A percentile compares a stretch with the other conserved stretches of the same genome.
These are phyloP conservation scores for Pteronura brasiliensis DNA, from an alignment of 2,113 vertebrate species.

Conservation along the genomic window DNA sequence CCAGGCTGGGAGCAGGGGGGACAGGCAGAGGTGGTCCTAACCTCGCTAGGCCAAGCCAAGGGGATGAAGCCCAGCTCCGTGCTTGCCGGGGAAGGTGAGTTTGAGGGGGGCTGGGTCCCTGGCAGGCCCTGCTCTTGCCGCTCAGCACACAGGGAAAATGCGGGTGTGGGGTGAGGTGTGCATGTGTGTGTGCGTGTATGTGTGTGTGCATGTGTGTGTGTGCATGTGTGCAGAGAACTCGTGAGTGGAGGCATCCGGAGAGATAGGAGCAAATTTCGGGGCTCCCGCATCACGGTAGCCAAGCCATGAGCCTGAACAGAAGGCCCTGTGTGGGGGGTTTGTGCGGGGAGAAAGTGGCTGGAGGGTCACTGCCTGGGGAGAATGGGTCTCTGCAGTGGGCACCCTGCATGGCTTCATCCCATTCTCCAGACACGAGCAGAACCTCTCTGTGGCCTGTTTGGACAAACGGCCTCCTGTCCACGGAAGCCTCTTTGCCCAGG, in stretches of 20 bases:
- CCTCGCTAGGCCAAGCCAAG: background rate
- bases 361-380: background rate
- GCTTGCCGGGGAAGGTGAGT: too few species aligned
- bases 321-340: background rate
- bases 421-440: background rate
- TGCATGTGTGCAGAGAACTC: background rate
- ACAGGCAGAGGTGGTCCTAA: background rate
- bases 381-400: background rate
- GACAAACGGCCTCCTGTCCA: background rate
- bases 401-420: background rate
- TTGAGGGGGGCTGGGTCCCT: too few species aligned
- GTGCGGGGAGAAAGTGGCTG: background rate
- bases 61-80: fast-evolving
- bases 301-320: background rate
- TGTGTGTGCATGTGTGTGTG: too few species aligned
- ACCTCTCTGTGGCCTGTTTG: background rate
- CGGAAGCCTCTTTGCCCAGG: background rate
- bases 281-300: background rate
- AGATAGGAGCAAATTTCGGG: background rate
- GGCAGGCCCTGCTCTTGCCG: too few species aligned
- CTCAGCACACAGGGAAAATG: background rate
- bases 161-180: background rate
- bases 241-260: background rate
- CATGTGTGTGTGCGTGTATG: background rate
- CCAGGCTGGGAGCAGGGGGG: background rate